Base-by-base conservation (phyloP, 2,113 vertebrate genomes). In the Nycticryphes semicollaris region DNA sequence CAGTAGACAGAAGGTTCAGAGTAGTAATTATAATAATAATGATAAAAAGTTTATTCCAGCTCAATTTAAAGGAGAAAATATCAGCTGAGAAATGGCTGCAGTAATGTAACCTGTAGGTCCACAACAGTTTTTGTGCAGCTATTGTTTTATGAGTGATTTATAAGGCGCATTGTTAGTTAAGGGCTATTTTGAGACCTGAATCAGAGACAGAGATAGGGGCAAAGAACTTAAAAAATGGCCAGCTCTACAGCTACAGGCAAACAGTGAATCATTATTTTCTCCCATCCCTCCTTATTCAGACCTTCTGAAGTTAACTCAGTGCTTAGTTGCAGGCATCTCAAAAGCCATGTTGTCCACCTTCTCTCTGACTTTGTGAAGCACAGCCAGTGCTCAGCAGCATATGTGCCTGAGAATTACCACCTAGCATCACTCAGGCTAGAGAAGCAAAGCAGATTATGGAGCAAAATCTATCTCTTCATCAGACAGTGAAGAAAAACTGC, bases 381-480 rank as follows among this genome's bases (percentile, higher is more conserved):
- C 48, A 72, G 37, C 23, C 70, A 67, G 31, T 0, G 1, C 48
- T 48, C 62, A 15, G 37, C 11, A 72, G 20, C 6, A 2, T 0
- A 0, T 0, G 0, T 39, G 51, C 6, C 50, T 69, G 16, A 73
- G 62, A 57, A 41, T 57, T 67, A 51, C 19, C 33, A 74, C 25
- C 37, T n/a, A 25, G 22, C 7, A 4, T 45, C 37, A 23, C 57
- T 62, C 50, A 7, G 2, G 22, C 17, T 74, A 22, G 45, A 24
- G 47, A 84, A 75, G 14, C 11, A 24, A 84, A 69, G 28, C 14
- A 73, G n/a, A 22, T 33, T 25, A 3, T 3, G 15, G 31, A 69
- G 14, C 84, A 89, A 79, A 59, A 23, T 9, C 51, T n/a, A 5
- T 37, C 87, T 70, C 47, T 70, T 90, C 43, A 12, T 72, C 25